A percentile compares a stretch with the other conserved stretches of the same genome.
These are phyloP conservation scores for Manduca sexta DNA, from an alignment of 1,140 invertebrate genomes.

Conservation along the genomic window DNA sequence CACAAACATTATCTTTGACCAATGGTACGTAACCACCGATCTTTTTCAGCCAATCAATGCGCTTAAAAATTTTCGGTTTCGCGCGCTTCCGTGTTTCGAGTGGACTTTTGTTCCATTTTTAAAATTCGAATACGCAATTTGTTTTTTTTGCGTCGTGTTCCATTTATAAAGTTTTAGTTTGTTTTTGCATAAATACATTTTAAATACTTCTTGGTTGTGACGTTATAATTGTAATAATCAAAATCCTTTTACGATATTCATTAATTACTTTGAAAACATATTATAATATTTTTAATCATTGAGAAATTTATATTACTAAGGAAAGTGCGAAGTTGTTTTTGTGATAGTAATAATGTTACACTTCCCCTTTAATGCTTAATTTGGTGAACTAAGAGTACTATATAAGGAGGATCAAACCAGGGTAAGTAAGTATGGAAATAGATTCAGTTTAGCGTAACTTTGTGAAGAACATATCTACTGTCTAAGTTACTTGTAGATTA, in stretches of 20 bases:
- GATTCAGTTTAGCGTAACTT: not conserved
- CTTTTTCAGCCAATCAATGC: constrained; percentile 62
- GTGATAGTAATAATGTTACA: constrained; percentile 10
- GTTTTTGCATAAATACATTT: no score
- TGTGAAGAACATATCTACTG: no score
- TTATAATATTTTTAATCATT: no score
- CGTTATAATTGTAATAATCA: no score
- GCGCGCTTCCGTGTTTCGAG: constrained; percentile 39
- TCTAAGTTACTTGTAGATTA: not conserved
- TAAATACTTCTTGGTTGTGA: no score
- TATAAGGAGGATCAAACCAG: constrained; percentile 1
- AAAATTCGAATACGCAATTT: constrained; percentile 19
- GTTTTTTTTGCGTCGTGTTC: constrained; percentile 12
- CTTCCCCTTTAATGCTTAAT: constrained; percentile 25
- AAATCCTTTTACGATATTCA: no score
- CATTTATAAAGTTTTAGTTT: constrained; percentile 1
- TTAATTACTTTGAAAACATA: no score
- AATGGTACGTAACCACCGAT: constrained; percentile 55
- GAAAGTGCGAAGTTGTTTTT: constrained; percentile 10
- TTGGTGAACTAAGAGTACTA: constrained; percentile 9
- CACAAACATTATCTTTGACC: constrained; percentile 69
- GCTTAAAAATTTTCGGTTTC: constrained; percentile 41
- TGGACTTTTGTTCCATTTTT: constrained; percentile 45
- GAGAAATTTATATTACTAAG: no score
- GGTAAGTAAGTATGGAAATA: constrained; percentile 6